phyloP scores from a whole-genome alignment of 2,797 vertebrate species.

The Pygocentrus nattereri region DNA sequence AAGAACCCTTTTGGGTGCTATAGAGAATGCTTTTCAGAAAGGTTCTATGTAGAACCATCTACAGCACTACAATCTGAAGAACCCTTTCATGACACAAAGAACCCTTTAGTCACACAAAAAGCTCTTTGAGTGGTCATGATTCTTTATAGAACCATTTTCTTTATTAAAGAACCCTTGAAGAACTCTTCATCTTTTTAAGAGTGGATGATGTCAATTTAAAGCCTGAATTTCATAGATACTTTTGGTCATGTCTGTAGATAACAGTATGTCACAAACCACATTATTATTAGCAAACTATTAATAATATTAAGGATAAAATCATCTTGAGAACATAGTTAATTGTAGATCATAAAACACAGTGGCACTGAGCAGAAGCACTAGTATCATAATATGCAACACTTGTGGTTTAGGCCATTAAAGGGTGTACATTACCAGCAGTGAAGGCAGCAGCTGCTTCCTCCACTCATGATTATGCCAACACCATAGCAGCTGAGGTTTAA shows the following conservation, averaged over 20 bases:
- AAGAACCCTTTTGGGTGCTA: too few species aligned
- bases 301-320: background rate
- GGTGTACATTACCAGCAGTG: background rate
- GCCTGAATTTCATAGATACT: background rate
- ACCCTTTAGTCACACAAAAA: too few species aligned
- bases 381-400: background rate
- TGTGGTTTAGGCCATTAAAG: background rate
- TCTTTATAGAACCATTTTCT: too few species aligned
- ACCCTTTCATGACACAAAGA: too few species aligned
- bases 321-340: background rate
- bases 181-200: too few species aligned
- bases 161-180: too few species aligned
- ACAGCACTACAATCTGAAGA: too few species aligned
- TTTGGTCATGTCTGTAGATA: background rate
- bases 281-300: too few species aligned
- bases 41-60: too few species aligned
- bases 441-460: constrained; percentile 2
- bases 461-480: background rate
- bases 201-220: background rate
- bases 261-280: background rate
- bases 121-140: too few species aligned
- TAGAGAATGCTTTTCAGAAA: too few species aligned
- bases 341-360: background rate
- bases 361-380: background rate
- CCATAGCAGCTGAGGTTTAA: constrained; percentile 9